Conservation (phyloP, 2,797 vertebrate species). For the Clarias fuscus region DNA sequence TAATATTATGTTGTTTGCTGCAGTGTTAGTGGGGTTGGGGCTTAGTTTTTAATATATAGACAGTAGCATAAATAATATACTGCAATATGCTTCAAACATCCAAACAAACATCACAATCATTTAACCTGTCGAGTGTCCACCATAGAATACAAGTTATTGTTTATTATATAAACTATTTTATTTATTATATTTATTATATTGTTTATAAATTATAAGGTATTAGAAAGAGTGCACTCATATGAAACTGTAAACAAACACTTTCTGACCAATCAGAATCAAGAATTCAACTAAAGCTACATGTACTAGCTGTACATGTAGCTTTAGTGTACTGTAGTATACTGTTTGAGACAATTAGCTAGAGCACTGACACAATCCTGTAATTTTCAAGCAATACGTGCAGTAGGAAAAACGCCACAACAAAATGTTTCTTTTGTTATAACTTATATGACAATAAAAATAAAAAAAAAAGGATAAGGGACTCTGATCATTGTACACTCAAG, state of each 20-base stretch:
- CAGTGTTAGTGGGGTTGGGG: too few relatives aligned
- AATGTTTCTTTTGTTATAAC: not conserved
- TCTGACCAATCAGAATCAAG: not conserved
- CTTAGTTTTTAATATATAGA: too few relatives aligned
- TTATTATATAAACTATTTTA: too few relatives aligned
- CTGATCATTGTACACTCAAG: not conserved
- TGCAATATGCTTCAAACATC: too few relatives aligned
- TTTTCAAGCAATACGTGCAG: not conserved
- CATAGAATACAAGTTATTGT: too few relatives aligned
- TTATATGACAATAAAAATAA: not conserved
- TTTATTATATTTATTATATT: too few relatives aligned
- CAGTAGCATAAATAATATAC: too few relatives aligned
- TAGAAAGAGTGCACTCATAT: not conserved
- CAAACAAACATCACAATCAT: too few relatives aligned
- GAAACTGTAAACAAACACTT: not conserved
- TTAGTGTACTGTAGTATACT: too few relatives aligned
- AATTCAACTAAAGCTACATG: not conserved
- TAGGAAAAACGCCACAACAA: not conserved
- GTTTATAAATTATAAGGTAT: not conserved
- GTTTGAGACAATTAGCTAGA: too few relatives aligned
- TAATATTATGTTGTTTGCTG: too few relatives aligned
- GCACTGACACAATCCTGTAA: not conserved
- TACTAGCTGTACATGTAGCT: not conserved
- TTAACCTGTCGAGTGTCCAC: too few relatives aligned
- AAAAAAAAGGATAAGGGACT: not conserved